Percentiles rank a stretch among this genome's conserved stretches.
Evolutionary conservation across 64 coral and sea anemone genomes (phyloP).

Genomic region (Pachyseris speciosa): DNA sequence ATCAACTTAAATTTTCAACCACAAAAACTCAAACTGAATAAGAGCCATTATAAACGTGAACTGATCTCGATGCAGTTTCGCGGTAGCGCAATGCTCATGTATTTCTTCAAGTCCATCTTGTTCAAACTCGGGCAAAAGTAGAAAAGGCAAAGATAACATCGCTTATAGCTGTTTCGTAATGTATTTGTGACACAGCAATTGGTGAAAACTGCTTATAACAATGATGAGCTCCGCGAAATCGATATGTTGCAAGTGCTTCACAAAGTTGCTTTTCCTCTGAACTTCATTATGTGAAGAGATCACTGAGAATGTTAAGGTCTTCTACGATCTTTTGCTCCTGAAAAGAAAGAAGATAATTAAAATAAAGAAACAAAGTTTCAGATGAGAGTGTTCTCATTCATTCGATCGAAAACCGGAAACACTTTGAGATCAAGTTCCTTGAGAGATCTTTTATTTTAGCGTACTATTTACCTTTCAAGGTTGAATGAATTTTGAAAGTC

Average conservation of each 20-base stretch:
- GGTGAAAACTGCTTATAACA: background rate
- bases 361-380: too few species aligned
- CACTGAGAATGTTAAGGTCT: constrained; percentile 2
- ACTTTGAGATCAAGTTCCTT: background rate
- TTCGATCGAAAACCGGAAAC: too few species aligned
- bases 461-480: background rate
- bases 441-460: background rate
- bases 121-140: too few species aligned
- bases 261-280: background rate
- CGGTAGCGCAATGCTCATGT: too few species aligned
- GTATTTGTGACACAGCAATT: constrained; percentile 16
- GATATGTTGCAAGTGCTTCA: constrained; percentile 4
- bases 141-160: too few species aligned
- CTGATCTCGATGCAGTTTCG: too few species aligned
- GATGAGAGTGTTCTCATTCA: too few species aligned
- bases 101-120: too few species aligned
- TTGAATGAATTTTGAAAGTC: background rate
- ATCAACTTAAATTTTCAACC: too few species aligned
- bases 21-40: too few species aligned
- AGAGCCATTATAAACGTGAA: too few species aligned
- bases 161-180: too few species aligned
- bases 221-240: background rate
- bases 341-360: background rate
- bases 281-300: background rate
- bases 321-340: background rate